phyloP scores from a whole-genome alignment of 1,140 invertebrate genomes.

The Achroia grisella region DNA sequence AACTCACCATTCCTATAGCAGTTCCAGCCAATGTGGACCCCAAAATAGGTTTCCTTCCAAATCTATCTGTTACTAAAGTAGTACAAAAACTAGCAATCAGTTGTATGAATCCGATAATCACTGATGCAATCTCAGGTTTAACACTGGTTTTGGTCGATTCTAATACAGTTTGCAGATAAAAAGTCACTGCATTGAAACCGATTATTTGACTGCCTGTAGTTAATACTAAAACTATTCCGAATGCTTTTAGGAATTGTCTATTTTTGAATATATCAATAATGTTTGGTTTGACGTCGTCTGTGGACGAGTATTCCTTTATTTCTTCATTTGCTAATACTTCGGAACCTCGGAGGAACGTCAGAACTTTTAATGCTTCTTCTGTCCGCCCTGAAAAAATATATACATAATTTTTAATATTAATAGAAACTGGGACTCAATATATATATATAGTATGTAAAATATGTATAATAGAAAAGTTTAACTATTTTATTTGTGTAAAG shows the following conservation, averaged over 20 bases:
- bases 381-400: constrained; percentile 14
- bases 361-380: constrained; percentile 17
- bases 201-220: constrained; percentile 78
- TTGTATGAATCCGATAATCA: constrained; percentile 78
- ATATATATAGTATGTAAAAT: too few species aligned
- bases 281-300: not conserved
- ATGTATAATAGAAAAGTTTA: too few species aligned
- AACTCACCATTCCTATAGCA: constrained; percentile 70
- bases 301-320: constrained; percentile 18
- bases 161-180: constrained; percentile 82
- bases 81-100: constrained; percentile 73
- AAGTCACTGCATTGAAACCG: constrained; percentile 81
- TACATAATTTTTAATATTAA: not conserved
- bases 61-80: constrained; percentile 74
- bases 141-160: constrained; percentile 74
- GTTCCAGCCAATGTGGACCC: constrained; percentile 69
- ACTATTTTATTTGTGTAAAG: too few species aligned
- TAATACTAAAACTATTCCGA: constrained; percentile 12
- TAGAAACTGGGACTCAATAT: too few species aligned
- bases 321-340: constrained; percentile 21
- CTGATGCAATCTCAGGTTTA: constrained; percentile 75
- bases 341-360: constrained; percentile 24
- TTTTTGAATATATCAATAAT: constrained; percentile 16
- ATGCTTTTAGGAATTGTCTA: constrained; percentile 20
- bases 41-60: constrained; percentile 77